Conservation (phyloP, 2,113 vertebrate genomes). For the Geococcyx californianus region DNA sequence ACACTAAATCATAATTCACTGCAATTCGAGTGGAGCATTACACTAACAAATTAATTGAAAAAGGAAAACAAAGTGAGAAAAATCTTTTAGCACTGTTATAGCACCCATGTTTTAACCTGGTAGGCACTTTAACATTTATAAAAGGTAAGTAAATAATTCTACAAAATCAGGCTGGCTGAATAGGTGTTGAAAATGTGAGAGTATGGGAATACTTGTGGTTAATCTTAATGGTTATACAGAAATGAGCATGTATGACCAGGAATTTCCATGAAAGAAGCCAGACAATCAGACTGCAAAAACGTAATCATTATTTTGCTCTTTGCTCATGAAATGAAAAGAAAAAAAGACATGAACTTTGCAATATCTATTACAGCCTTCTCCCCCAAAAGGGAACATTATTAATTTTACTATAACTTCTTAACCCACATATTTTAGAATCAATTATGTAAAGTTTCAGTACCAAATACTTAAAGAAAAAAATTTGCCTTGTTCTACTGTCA, state of each 20-base stretch:
- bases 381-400: background rate
- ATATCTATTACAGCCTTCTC: background rate
- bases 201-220: slow-evolving; percentile 8
- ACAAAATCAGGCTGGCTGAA: slow-evolving; percentile 23
- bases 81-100: background rate
- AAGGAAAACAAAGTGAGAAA: background rate
- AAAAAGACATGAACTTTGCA: background rate
- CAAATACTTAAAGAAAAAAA: background rate
- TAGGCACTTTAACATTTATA: background rate
- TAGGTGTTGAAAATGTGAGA: slow-evolving; percentile 51
- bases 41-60: background rate
- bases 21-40: background rate
- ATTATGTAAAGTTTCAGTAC: background rate
- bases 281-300: background rate
- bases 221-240: background rate
- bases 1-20: background rate
- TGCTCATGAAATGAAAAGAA: background rate
- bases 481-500: background rate
- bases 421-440: background rate
- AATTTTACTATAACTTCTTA: background rate
- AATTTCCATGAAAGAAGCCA: slow-evolving; percentile 50
- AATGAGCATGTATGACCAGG: background rate
- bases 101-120: background rate
- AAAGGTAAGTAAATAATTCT: slow-evolving; percentile 19
- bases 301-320: background rate